A percentile compares a stretch with the other conserved stretches of the same genome.
These are phyloP conservation scores for Spermophilus dauricus DNA, from an alignment of 2,113 vertebrate species.

Conservation along the genomic window DNA sequence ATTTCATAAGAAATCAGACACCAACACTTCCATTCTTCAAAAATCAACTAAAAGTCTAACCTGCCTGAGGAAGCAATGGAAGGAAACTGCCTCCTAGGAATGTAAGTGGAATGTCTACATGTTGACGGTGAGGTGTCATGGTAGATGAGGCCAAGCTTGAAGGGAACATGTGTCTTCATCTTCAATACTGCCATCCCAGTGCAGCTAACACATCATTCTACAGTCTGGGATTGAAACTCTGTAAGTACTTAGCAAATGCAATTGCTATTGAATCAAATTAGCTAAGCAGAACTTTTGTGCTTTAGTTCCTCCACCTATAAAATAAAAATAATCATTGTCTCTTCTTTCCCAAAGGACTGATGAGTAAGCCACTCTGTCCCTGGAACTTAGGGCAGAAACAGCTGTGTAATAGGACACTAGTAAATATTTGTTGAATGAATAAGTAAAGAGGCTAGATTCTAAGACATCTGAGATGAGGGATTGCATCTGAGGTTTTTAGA, in stretches of 20 bases:
- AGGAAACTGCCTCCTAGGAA: not conserved
- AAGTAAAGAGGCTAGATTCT: not conserved
- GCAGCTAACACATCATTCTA: not conserved
- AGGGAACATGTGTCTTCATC: not conserved
- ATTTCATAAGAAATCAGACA: not conserved
- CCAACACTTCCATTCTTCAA: not conserved
- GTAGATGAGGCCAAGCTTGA: not conserved
- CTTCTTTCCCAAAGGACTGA: not conserved
- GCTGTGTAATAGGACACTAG: not conserved
- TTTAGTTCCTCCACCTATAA: not conserved
- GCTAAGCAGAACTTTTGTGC: not conserved
- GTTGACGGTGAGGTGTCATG: not conserved
- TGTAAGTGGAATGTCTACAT: not conserved
- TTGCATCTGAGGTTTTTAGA: not conserved
- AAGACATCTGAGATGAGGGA: not conserved
- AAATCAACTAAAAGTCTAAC: not conserved
- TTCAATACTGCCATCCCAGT: not conserved
- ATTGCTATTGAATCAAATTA: not conserved
- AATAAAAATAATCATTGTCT: slow-evolving; percentile 19
- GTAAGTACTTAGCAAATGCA: not conserved
- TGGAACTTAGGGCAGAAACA: not conserved
- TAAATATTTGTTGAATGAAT: not conserved
- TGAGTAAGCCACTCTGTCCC: not conserved
- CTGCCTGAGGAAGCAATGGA: not conserved
- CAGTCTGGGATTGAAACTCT: not conserved